Conservation (phyloP, 2,113 vertebrate genomes). For the Equus przewalskii region DNA sequence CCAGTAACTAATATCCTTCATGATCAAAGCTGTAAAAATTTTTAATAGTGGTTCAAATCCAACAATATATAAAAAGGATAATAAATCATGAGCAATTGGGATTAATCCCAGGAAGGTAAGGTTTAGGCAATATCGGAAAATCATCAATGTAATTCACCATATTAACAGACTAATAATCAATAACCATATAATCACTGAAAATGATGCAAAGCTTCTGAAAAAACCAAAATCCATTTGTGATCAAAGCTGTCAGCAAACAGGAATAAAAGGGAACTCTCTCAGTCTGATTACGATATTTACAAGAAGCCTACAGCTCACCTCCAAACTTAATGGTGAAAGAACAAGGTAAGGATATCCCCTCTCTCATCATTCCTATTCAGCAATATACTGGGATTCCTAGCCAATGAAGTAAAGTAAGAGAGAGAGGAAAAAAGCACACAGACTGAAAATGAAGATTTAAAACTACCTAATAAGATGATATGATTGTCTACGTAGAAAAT, state of each 20-base stretch:
- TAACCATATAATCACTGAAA: background rate
- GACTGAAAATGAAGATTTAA: background rate
- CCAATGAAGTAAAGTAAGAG: background rate
- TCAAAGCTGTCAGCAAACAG: background rate
- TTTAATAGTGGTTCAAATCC: background rate
- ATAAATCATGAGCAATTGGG: background rate
- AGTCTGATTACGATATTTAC: background rate
- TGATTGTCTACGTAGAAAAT: background rate
- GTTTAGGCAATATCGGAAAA: background rate
- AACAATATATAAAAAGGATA: background rate
- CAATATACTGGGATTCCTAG: background rate
- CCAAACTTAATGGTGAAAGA: background rate
- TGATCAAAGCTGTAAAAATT: background rate
- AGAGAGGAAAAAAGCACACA: background rate
- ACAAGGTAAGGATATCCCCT: background rate
- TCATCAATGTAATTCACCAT: background rate
- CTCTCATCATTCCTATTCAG: background rate
- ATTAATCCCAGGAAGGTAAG: background rate
- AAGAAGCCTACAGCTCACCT: background rate
- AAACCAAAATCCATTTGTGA: background rate
- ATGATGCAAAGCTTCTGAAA: background rate
- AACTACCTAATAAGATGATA: background rate
- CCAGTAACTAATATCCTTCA: background rate
- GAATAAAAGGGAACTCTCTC: background rate
- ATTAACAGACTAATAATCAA: background rate